Base-by-base conservation (phyloP, 2,797 vertebrate genomes). In the Microctenopoma steveboyesi region DNA sequence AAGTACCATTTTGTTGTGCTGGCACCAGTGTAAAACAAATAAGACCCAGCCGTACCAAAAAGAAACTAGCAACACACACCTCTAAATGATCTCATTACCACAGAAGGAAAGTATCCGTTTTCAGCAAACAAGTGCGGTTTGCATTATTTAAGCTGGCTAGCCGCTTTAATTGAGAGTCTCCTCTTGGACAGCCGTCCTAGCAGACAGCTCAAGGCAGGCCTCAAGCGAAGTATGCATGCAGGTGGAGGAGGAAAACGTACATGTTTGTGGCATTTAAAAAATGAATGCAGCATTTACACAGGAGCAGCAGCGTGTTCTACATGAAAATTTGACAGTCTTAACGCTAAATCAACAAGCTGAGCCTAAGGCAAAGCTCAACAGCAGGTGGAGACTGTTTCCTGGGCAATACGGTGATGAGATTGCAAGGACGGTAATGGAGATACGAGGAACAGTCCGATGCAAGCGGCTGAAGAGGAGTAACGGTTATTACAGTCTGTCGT, bases 91-190 rank as follows among this genome's bases (percentile, higher is more conserved):
- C 69, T 76, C 66, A 54, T 61, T 56, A 69, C 60, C 69, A 51
- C 56, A 70, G 58, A 69, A 25, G 33, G 43, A 45, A 43, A 66
- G 70, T 62, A 89, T 84, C 76, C 60, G 53, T 61, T 85, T 81
- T 75, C 80, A 74, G 79, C 62, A 71, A 86, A 88, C 82, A 87
- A 88, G 76, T 72, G 48, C 64, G 37, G 22, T 65, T 61, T 90
- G 86, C 87, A 92, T 92, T 91, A 92, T 91, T 92, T 74, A 92
- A 85, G 70, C 64, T 48, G 70, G 76, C 78, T 72, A 65, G 59
- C 27, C n/a, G 7, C 78, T 82, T 84, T 83, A 82, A 84, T 83
- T 82, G 81, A 84, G 66, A 64, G 65, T 68, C 78, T 79, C 66
- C 63, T 56, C 68, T 53, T 55, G 65, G 80, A 79, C 33, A 45